Evolutionary conservation across 2,888 invertebrate species (phyloP).

Genomic region (Eustalomyia histrio): DNA sequence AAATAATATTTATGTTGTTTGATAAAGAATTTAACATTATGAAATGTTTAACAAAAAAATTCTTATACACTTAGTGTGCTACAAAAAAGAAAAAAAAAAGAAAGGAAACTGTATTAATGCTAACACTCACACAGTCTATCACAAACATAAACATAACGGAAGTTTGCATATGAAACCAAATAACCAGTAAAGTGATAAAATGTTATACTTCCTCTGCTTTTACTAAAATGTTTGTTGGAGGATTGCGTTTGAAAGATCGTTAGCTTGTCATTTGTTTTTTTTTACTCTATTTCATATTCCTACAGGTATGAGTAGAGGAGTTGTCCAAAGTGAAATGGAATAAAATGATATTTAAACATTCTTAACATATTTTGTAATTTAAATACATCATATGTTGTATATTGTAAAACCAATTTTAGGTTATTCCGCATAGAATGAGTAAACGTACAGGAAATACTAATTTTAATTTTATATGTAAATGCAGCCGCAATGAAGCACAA

Average conservation of each 20-base stretch:
- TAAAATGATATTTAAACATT: background rate
- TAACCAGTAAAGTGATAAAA: constrained; percentile 54
- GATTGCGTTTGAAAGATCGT: background rate
- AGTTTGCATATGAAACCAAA: constrained; percentile 59
- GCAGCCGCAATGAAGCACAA: too few species aligned
- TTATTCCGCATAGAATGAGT: too few species aligned
- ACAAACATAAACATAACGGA: constrained; percentile 29
- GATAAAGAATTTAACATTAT: constrained; percentile 66
- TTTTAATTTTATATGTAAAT: too few species aligned
- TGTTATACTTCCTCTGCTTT: constrained; percentile 48
- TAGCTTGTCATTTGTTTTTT: background rate
- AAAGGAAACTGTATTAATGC: constrained; percentile 52
- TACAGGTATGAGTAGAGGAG: background rate
- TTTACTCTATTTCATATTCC: background rate
- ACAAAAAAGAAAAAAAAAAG: too few species aligned
- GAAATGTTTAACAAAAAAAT: constrained; percentile 13
- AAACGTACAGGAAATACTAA: too few species aligned
- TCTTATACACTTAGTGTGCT: constrained; percentile 9
- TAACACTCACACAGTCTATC: background rate
- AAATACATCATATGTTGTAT: background rate
- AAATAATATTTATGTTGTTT: constrained; percentile 68
- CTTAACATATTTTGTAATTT: constrained; percentile 2
- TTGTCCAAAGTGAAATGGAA: background rate
- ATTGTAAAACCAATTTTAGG: background rate
- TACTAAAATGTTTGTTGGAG: constrained; percentile 38